Base-by-base conservation (phyloP, 2,113 vertebrate genomes). In the Hippocampus guttulatus region DNA sequence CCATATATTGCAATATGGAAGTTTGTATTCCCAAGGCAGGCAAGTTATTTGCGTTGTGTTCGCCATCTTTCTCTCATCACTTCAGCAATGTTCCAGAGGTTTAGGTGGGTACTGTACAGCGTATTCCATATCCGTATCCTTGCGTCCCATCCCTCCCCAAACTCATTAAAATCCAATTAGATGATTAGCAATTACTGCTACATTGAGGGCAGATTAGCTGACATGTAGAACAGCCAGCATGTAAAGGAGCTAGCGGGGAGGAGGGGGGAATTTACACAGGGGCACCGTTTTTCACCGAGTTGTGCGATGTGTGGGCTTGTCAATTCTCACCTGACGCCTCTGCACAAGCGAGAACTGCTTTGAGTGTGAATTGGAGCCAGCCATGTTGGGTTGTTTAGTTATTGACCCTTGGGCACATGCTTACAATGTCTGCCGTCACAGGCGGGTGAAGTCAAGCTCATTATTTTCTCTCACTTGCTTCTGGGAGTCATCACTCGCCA, bases 131-230 rank as follows among this genome's bases (percentile, higher is more conserved):
- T 25, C 54, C 55, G 75, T 75, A 76, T 73, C 68, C 52, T 38
- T 74, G 63, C 64, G 55, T 81, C 76, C 67, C 71, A 54, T 67
- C 82, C 75, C 87, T 90, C 88, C 87, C 84, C 70, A 80, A 90
- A 91, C 89, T 91, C 90, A 91, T 91, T 91, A 91, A 90, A 90
- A 88, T 75, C 82, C 81, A 86, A 89, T 90, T 85, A 90, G 89
- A 89, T 90, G 86, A 88, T 91, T 90, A 89, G 88, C 85, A 87
- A 87, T 89, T 89, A 89, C 87, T 79, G 87, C 85, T 86, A 76
- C 84, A 90, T 91, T 88, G 89, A 91, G 90, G 87, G 83, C 89
- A 90, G 84, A 90, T 90, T 83, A 87, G 86, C 88, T 89, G 90
- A 88, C 90, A 90, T 90, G 88, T 90, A 76, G 88, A 90, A 80